These are phyloP conservation scores for Steinernema feltiae DNA, from an alignment of 1,140 invertebrate species.

Conservation along the genomic window DNA sequence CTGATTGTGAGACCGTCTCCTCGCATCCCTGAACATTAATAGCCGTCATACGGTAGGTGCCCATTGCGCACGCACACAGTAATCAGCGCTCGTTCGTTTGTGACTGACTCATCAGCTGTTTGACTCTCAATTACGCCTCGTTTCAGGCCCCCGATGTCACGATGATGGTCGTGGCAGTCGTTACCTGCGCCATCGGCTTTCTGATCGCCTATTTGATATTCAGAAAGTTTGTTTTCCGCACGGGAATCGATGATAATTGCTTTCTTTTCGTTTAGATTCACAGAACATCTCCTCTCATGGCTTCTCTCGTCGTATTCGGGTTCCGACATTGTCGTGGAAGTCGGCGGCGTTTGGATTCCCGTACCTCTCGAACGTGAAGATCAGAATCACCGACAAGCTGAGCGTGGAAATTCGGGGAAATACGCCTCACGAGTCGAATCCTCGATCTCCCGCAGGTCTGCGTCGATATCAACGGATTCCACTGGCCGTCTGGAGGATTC, in stretches of 20 bases:
- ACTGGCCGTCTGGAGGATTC: constrained; percentile 10
- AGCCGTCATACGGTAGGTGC: neutral
- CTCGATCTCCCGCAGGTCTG: neutral
- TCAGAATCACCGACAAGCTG: neutral
- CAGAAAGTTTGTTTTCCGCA: neutral
- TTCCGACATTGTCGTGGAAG: neutral
- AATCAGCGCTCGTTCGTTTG: neutral
- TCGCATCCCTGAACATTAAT: neutral
- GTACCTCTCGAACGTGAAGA: neutral
- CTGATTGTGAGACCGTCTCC: neutral
- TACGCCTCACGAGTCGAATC: neutral
- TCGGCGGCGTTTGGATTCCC: neutral
- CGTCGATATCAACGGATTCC: constrained; percentile 26
- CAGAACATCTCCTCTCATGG: neutral
- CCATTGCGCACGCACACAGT: neutral
- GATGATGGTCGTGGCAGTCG: neutral
- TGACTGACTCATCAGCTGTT: neutral
- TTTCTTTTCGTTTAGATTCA: neutral
- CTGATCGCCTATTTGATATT: neutral
- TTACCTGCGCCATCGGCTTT: neutral
- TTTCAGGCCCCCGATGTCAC: neutral
- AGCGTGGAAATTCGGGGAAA: constrained; percentile 6
- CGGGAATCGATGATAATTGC: neutral
- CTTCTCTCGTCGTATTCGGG: neutral
- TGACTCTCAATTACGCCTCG: no score